Evolutionary conservation across 2,888 invertebrate species (phyloP).

Genomic region (Agrilus cyanescens): DNA sequence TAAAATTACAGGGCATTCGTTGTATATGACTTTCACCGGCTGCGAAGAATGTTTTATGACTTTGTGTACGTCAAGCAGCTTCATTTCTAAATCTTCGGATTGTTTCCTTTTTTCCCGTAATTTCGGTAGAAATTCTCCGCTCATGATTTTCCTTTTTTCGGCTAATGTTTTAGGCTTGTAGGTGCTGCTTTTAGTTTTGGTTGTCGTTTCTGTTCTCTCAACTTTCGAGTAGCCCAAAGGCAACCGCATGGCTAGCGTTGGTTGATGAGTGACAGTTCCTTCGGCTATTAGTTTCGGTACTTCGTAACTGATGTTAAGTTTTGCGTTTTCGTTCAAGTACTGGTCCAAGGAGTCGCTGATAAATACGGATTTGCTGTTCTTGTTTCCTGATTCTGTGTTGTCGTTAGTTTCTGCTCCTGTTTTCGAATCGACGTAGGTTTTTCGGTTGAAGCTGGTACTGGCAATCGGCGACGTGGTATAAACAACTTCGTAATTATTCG

Average conservation of each 20-base stretch:
- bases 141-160: conserved; percentile 37
- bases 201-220: conserved; percentile 5
- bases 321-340: conserved; percentile 37
- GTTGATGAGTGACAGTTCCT: conserved; percentile 18
- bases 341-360: conserved; percentile 39
- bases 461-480: neutral
- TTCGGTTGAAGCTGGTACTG: neutral
- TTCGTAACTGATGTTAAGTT: conserved; percentile 34
- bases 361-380: conserved; percentile 31
- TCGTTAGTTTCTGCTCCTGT: neutral
- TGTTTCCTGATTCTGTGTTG: neutral
- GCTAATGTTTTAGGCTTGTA: conserved; percentile 41
- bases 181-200: conserved; percentile 12
- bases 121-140: neutral
- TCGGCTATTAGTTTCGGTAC: conserved; percentile 31
- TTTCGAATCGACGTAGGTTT: neutral
- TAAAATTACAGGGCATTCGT: too few species aligned
- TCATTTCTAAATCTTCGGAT: neutral
- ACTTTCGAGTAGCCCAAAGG: conserved; percentile 1
- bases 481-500: neutral
- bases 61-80: too few species aligned
- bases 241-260: conserved; percentile 12
- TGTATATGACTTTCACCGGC: too few species aligned
- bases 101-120: conserved; percentile 3
- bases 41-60: too few species aligned